Evolutionary conservation across 92 coral and sea anemone genomes (phyloP).

Genomic region (Porites rus): DNA sequence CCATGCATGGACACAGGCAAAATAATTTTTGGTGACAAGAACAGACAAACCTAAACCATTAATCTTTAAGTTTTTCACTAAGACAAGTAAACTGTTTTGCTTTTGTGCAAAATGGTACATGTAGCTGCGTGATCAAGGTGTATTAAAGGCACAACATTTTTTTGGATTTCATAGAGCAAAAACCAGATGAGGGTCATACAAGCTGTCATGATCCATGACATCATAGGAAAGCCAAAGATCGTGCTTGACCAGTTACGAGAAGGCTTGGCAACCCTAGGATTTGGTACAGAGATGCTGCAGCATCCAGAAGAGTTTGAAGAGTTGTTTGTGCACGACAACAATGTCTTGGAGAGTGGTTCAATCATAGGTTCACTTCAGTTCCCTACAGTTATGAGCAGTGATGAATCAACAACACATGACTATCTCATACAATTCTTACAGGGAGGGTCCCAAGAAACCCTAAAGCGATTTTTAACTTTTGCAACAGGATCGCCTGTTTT

Average conservation of each 20-base stretch:
- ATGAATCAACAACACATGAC: constrained; percentile 32
- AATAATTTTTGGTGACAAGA: no score
- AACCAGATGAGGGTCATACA: constrained; percentile 57
- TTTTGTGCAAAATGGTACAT: no score
- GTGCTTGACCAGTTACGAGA: constrained; percentile 60
- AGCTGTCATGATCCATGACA: constrained; percentile 56
- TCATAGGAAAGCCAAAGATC: constrained; percentile 61
- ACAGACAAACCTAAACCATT: constrained; percentile 8
- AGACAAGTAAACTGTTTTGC: no score
- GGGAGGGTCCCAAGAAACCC: constrained; percentile 38
- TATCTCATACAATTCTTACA: constrained; percentile 40
- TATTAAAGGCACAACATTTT: neutral
- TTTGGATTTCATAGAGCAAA: constrained; percentile 46
- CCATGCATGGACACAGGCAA: no score
- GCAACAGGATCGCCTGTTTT: constrained; percentile 69
- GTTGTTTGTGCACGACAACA: constrained; percentile 36
- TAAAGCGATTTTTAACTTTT: constrained; percentile 55
- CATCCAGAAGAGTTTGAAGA: constrained; percentile 39
- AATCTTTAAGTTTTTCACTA: neutral
- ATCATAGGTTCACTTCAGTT: constrained; percentile 37
- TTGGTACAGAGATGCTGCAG: constrained; percentile 26
- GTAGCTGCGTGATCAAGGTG: no score
- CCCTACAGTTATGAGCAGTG: constrained; percentile 47
- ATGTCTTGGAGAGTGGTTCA: constrained; percentile 8
- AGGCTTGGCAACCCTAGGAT: constrained; percentile 52